Evolutionary conservation across 2,888 invertebrate species (phyloP).

Genomic region (Mesorhabditis spiculigera): DNA sequence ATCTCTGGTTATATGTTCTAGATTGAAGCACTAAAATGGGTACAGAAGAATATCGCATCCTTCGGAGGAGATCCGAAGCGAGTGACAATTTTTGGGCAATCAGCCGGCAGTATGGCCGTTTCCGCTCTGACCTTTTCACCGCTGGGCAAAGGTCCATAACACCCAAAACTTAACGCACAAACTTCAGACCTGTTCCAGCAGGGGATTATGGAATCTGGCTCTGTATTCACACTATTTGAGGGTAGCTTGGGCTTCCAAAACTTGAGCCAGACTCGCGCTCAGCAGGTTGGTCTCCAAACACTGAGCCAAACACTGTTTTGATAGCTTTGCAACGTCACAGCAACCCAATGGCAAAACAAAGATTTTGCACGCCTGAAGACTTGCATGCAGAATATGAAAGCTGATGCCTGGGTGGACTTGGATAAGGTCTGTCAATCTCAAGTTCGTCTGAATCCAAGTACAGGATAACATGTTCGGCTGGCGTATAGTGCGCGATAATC

Average conservation of each 20-base stretch:
- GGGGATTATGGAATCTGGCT: background rate
- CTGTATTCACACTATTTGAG: background rate
- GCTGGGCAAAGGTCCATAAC: slow-evolving; percentile 1
- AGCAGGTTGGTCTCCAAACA: background rate
- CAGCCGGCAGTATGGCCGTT: slow-evolving; percentile 2
- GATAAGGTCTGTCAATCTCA: background rate
- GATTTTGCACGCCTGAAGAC: background rate
- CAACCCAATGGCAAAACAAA: background rate
- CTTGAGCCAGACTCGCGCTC: background rate
- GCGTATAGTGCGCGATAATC: background rate
- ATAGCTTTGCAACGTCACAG: background rate
- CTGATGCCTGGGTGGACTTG: background rate
- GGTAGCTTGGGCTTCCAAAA: background rate
- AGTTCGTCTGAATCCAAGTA: background rate
- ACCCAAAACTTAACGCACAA: background rate
- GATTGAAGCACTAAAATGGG: slow-evolving; percentile 1
- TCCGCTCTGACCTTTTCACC: background rate
- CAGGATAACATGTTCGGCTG: background rate
- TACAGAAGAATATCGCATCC: background rate
- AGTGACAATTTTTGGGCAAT: background rate
- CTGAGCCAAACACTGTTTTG: too few relatives aligned
- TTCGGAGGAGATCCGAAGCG: background rate
- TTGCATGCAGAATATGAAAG: background rate
- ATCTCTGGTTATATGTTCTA: background rate
- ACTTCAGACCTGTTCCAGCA: background rate